Conservation (phyloP, 2,888 invertebrate genomes). For the Caenorhabditis afra region DNA sequence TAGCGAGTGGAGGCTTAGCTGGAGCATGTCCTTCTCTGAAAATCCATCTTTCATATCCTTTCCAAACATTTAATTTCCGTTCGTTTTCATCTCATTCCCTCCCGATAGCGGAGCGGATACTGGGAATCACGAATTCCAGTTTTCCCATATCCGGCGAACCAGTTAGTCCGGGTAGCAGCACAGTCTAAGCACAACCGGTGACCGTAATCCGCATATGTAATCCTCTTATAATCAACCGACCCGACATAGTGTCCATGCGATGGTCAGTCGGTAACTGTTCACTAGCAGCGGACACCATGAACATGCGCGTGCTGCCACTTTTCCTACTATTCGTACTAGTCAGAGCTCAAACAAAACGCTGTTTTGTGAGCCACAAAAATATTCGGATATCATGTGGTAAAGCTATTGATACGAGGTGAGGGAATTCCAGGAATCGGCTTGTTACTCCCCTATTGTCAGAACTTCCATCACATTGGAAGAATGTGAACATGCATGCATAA, state of each 20-base stretch:
- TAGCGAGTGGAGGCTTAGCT: not conserved
- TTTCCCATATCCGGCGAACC: constrained; percentile 34
- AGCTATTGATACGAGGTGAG: constrained; percentile 47
- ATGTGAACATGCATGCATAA: constrained; percentile 56
- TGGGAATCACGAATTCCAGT: not conserved
- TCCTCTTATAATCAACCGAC: constrained; percentile 61
- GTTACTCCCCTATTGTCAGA: not conserved
- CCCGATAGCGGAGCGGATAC: too few relatives aligned
- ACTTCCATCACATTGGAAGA: constrained; percentile 53
- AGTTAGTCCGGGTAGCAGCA: constrained; percentile 29
- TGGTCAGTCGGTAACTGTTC: constrained; percentile 52
- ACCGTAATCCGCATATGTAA: constrained; percentile 58
- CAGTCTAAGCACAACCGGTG: constrained; percentile 35
- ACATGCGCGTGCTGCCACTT: constrained; percentile 39
- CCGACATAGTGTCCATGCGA: constrained; percentile 21
- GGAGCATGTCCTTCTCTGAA: constrained; percentile 15
- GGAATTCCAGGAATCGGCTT: not conserved
- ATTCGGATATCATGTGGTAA: constrained; percentile 58
- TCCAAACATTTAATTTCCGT: not conserved
- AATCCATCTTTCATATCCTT: too few relatives aligned
- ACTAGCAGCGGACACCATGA: constrained; percentile 30
- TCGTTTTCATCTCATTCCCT: too few relatives aligned
- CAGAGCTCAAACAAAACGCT: constrained; percentile 32
- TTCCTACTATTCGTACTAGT: constrained; percentile 34
- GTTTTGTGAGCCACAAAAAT: constrained; percentile 59